phyloP scores from a whole-genome alignment of 2,797 vertebrate species.

The Lophius americanus region DNA sequence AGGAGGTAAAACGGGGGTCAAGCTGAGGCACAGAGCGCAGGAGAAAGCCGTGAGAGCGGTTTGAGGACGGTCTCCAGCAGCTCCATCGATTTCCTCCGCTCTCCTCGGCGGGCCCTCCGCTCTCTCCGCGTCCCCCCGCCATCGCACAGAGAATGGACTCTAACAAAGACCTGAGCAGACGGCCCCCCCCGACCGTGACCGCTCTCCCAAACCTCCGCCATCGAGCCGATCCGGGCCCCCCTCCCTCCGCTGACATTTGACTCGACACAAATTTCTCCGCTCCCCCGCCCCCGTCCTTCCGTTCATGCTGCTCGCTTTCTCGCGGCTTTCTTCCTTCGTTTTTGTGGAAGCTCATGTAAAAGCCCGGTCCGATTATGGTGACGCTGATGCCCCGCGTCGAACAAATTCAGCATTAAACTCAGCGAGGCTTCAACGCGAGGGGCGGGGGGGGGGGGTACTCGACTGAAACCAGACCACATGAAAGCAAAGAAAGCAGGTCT shows the following conservation, averaged over 20 bases:
- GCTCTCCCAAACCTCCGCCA: constrained; percentile 47
- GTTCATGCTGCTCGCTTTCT: background rate
- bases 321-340: background rate
- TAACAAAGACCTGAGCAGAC: constrained; percentile 76
- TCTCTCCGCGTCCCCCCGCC: constrained; percentile 43
- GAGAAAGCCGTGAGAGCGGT: constrained; percentile 52
- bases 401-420: constrained; percentile 2
- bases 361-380: constrained; percentile 2
- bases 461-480: background rate
- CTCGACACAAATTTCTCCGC: constrained; percentile 60
- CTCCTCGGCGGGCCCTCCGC: constrained; percentile 51
- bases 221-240: constrained; percentile 46
- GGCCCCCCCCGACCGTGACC: constrained; percentile 51
- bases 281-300: constrained; percentile 29
- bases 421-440: background rate
- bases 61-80: constrained; percentile 72
- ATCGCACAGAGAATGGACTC: constrained; percentile 54
- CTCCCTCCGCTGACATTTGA: constrained; percentile 71
- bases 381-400: constrained; percentile 15
- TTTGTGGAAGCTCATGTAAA: background rate
- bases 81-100: constrained; percentile 77
- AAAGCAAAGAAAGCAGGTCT: background rate
- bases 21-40: constrained; percentile 65
- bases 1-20: constrained; percentile 57
- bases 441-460: no score